Evolutionary conservation across 2,797 vertebrate genomes (phyloP).

Genomic region (Argyrosomus regius): DNA sequence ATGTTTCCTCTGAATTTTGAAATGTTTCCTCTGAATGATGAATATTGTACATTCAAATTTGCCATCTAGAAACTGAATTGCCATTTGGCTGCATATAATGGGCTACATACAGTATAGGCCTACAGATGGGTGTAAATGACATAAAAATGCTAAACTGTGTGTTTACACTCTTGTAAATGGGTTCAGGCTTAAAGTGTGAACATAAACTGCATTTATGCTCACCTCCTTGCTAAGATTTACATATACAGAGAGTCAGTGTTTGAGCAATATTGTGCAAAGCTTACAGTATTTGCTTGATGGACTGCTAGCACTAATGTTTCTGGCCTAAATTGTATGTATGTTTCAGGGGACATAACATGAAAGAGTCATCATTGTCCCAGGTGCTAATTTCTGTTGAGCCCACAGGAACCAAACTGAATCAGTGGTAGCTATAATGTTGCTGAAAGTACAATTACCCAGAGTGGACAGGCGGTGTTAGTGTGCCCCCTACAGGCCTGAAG

Average conservation of each 20-base stretch:
- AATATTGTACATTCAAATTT: neutral
- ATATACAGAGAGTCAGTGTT: neutral
- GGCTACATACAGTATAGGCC: neutral
- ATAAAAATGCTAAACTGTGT: neutral
- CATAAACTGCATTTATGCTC: neutral
- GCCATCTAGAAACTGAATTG: neutral
- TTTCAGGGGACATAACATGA: neutral
- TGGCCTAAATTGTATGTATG: neutral
- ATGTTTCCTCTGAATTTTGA: neutral
- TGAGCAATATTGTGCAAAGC: neutral
- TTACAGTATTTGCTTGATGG: neutral
- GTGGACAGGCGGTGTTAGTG: neutral
- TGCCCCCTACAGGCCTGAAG: slow-evolving; percentile 35
- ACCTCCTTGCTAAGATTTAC: neutral
- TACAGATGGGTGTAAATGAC: neutral
- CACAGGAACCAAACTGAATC: neutral
- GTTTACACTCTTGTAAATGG: slow-evolving; percentile 1
- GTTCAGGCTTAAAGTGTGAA: neutral
- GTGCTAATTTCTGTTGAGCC: neutral
- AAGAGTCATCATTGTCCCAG: neutral
- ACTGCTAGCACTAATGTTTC: neutral
- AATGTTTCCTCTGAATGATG: neutral
- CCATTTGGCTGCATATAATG: neutral
- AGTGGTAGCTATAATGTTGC: neutral
- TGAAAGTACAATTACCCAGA: neutral